Evolutionary conservation across 1,140 invertebrate species (phyloP).

Genomic region (Lucilia cuprina): DNA sequence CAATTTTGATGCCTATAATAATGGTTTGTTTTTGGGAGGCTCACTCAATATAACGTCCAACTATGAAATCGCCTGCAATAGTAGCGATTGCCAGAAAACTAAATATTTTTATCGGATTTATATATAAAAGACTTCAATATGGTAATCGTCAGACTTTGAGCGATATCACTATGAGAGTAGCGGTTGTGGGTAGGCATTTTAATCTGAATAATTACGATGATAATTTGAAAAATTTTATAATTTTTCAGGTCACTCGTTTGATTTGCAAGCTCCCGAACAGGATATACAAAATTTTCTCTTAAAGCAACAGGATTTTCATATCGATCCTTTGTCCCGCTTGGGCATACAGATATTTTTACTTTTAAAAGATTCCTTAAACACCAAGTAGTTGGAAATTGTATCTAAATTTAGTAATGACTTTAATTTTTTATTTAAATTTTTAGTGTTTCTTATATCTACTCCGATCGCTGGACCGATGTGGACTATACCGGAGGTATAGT

Average conservation of each 20-base stretch:
- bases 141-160: conserved; percentile 49
- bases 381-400: conserved; percentile 44
- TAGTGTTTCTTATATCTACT: conserved; percentile 46
- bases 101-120: conserved; percentile 50
- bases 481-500: conserved; percentile 50
- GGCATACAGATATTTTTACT: conserved; percentile 45
- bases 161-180: conserved; percentile 46
- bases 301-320: conserved; percentile 8
- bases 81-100: conserved; percentile 35
- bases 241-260: conserved; percentile 25
- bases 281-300: conserved; percentile 26
- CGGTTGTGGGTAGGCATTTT: conserved; percentile 46
- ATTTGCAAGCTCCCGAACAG: background rate
- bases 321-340: conserved; percentile 39
- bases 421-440: background rate
- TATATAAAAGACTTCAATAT: conserved; percentile 43
- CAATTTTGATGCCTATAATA: conserved; percentile 55
- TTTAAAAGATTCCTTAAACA: conserved; percentile 46
- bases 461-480: conserved; percentile 51
- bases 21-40: conserved; percentile 49
- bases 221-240: background rate
- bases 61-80: conserved; percentile 46
- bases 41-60: conserved; percentile 51
- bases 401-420: background rate
- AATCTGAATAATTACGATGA: conserved; percentile 19